phyloP scores from a whole-genome alignment of 2,113 vertebrate genomes.

The Chloropsis cyanopogon region DNA sequence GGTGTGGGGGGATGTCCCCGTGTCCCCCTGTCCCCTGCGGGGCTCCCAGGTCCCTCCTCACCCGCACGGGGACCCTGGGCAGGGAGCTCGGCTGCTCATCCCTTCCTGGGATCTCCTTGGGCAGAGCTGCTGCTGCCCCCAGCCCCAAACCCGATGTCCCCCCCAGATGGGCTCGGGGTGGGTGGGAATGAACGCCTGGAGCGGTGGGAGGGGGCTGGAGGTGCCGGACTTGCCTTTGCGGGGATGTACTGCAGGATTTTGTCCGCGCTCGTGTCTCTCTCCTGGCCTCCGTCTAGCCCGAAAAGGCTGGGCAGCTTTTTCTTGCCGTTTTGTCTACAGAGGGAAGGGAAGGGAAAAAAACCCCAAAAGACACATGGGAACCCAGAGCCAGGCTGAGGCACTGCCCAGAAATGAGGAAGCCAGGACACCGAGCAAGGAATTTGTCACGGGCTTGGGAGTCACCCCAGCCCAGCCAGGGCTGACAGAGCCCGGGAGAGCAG shows the following conservation, averaged over 20 bases:
- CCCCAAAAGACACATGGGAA: neutral
- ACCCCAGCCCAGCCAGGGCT: neutral
- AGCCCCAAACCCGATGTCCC: accelerated
- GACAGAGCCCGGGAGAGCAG: neutral
- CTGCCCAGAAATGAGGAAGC: constrained; percentile 17
- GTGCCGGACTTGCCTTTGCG: constrained; percentile 65
- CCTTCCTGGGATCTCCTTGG: neutral
- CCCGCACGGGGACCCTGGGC: neutral
- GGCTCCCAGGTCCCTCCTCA: neutral
- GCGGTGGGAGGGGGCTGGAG: neutral
- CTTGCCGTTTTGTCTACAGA: constrained; percentile 67
- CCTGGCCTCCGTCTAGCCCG: constrained; percentile 52
- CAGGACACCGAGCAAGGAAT: neutral
- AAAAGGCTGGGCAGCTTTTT: constrained; percentile 70
- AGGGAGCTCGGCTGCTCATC: neutral
- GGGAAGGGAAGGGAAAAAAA: neutral
- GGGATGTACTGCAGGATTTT: constrained; percentile 78
- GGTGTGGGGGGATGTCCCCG: neutral
- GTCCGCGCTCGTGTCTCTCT: constrained; percentile 59
- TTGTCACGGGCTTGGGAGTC: neutral
- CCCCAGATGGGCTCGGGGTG: neutral
- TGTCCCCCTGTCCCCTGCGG: neutral
- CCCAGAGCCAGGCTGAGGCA: neutral
- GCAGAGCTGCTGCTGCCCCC: neutral
- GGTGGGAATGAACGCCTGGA: neutral